Percentiles rank a stretch among this genome's conserved stretches.
Conservation (phyloP, 2,113 vertebrate genomes). For the Hippopotamus amphibius region DNA sequence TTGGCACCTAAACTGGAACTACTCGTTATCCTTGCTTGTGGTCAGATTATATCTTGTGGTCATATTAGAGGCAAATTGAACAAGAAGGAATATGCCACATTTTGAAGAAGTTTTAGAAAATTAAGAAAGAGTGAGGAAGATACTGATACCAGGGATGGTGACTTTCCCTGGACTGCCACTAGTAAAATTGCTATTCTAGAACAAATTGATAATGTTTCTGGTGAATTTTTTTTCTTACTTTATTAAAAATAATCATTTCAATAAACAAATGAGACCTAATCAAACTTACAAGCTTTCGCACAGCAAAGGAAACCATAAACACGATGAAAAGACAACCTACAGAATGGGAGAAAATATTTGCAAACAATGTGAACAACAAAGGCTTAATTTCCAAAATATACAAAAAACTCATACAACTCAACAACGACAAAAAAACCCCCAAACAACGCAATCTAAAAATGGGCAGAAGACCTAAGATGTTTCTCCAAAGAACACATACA, state of each 20-base stretch:
- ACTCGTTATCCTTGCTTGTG: not conserved
- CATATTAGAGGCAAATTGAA: not conserved
- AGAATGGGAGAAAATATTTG: not conserved
- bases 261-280: not conserved
- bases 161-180: not conserved
- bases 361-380: not conserved
- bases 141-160: not conserved
- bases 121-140: slow-evolving; percentile 29
- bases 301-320: not conserved
- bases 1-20: not conserved
- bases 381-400: not conserved
- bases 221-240: not conserved
- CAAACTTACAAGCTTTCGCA: not conserved
- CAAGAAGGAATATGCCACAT: not conserved
- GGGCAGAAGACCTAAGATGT: not conserved
- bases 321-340: not conserved
- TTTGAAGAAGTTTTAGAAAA: slow-evolving; percentile 33
- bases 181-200: slow-evolving; percentile 8
- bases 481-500: not conserved
- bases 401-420: not conserved
- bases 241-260: not conserved
- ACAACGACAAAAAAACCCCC: not conserved
- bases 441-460: not conserved
- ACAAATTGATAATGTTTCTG: not conserved
- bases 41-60: not conserved